Evolutionary conservation across 2,797 vertebrate genomes (phyloP), one percentile per base, ranked within the genome.

Genomic region (Graptemys geographica): DNA sequence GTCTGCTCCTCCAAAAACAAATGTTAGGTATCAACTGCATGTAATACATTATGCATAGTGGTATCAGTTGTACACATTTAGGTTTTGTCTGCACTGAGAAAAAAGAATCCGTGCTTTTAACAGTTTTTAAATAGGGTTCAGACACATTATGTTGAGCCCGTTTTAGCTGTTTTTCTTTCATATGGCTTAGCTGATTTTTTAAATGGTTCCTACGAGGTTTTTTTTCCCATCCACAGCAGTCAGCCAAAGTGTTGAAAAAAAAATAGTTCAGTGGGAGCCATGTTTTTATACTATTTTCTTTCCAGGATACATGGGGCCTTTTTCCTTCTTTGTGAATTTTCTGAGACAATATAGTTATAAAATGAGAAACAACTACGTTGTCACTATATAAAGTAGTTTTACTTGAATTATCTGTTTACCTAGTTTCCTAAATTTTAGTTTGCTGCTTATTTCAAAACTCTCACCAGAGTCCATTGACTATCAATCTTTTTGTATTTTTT

Each of bases 141-240:
- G 0, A 13, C 62, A 81, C 44, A 1, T 7, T 5, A 56, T 90
- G 94, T 85, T 80, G 53, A 79, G 16, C 88, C 89, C 21, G 65
- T 41, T 91, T 89, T 88, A 91, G 81, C 91, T 83, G 3, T 2
- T 1, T 92, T 56, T 88, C 92, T 94, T 91, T 69, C 80, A 85
- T 15, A 81, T 53, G 23, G 44, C 41, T 92, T 92, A 2, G 13
- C 84, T 95, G 92, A 69, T 88, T 92, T 92, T 76, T 47, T 27
- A 72, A 95, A 91, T 51, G 55, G 8, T 91, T 59, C 49, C 55
- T 90, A 3, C 79, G 37, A 21, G 27, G 37, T 81, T 92, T 59
- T 11, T 94, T 94, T 28, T 31, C 52, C 62, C 92, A 95, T 93
- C 94, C 95, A 1, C 79, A 91, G 53, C 83, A 78, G 62, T 93